Conservation (phyloP, 2,888 invertebrate genomes). For the Drosophila mayaguana region DNA sequence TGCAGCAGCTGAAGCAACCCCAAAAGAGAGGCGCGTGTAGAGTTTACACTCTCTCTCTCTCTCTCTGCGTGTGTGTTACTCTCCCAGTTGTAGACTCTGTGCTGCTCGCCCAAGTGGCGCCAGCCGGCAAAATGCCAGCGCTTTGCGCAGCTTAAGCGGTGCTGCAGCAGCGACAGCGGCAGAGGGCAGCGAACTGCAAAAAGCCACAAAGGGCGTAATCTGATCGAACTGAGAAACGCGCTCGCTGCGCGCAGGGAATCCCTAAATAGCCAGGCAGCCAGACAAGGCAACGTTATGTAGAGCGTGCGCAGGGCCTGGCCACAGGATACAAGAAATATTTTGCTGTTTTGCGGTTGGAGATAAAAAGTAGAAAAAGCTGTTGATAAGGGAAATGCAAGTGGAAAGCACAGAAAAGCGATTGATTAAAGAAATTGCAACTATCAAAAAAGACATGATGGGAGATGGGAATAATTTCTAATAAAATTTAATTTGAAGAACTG, state of each 20-base stretch:
- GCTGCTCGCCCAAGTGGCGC: conserved; percentile 58
- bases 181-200: conserved; percentile 14
- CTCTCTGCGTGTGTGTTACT: neutral
- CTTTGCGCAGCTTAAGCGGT: conserved; percentile 61
- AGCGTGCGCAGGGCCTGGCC: conserved; percentile 36
- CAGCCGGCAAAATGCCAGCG: conserved; percentile 51
- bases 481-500: neutral
- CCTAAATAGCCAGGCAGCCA: conserved; percentile 3
- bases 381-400: neutral
- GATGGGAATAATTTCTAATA: neutral
- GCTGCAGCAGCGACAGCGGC: conserved; percentile 9
- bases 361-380: neutral
- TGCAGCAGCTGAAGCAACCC: conserved; percentile 57
- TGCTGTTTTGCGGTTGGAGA: conserved; percentile 3
- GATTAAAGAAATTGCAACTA: neutral
- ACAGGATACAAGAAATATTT: conserved; percentile 7
- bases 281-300: neutral
- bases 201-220: conserved; percentile 45
- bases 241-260: conserved; percentile 24
- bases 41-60: conserved; percentile 28
- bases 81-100: conserved; percentile 51
- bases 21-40: conserved; percentile 30
- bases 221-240: conserved; percentile 33
- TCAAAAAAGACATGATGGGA: too few relatives aligned
- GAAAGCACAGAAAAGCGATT: neutral